A percentile compares a stretch with the other conserved stretches of the same genome.
Conservation (phyloP, 2,888 invertebrate genomes). For the Hecatera dysodea region DNA sequence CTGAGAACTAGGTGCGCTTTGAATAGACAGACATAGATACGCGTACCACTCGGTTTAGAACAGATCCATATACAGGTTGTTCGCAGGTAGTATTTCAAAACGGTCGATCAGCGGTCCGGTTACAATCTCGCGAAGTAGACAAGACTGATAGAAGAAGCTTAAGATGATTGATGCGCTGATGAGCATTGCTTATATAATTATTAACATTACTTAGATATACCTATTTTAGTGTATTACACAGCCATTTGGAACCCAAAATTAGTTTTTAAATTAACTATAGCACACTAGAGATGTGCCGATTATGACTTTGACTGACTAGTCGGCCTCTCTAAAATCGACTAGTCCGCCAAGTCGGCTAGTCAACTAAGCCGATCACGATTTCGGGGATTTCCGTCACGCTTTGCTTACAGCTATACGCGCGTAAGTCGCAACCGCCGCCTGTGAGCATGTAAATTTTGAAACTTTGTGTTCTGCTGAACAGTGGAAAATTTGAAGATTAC, state of each 20-base stretch:
- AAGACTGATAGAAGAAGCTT: background rate
- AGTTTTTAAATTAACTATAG: no score
- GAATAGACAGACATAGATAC: slow-evolving; percentile 62
- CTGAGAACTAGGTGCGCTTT: slow-evolving; percentile 78
- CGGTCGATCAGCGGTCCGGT: slow-evolving; percentile 62
- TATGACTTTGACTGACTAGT: no score
- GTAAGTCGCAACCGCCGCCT: no score
- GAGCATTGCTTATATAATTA: background rate
- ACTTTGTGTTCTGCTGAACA: no score
- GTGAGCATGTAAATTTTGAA: no score
- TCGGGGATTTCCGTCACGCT: no score
- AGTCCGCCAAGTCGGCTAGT: no score
- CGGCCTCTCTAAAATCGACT: no score
- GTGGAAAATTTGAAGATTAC: no score
- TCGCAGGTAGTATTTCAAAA: slow-evolving; percentile 68
- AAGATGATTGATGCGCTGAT: slow-evolving; percentile 19
- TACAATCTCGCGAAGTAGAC: slow-evolving; percentile 25
- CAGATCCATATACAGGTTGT: slow-evolving; percentile 57
- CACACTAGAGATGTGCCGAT: no score
- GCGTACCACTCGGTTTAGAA: slow-evolving; percentile 58
- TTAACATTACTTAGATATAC: background rate
- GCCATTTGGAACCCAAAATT: background rate
- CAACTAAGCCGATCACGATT: no score
- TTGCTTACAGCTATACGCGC: no score
- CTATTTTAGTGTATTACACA: background rate